phyloP scores from a whole-genome alignment of 1,140 invertebrate genomes.

The Drosophila pectinifera region DNA sequence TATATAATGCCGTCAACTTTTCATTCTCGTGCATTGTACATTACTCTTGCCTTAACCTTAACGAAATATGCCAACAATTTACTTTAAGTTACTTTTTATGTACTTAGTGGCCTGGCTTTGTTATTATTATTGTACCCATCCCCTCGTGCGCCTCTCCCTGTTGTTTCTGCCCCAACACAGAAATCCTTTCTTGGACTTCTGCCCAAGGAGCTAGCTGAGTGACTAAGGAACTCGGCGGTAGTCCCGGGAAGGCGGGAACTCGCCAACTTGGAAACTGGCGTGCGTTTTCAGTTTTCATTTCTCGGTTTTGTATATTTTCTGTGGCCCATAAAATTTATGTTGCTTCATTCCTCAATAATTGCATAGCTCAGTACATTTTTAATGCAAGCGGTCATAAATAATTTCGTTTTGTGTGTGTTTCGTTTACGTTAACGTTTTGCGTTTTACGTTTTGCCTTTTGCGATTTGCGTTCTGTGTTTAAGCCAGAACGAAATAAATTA shows the following conservation, averaged over 20 bases:
- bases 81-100: conserved; percentile 80
- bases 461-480: conserved; percentile 44
- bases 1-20: conserved; percentile 51
- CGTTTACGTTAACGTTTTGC: conserved; percentile 32
- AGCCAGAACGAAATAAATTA: conserved; percentile 71
- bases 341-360: conserved; percentile 82
- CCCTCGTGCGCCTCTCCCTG: conserved; percentile 6
- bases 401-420: conserved; percentile 73
- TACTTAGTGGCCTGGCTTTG: conserved; percentile 76
- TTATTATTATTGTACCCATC: conserved; percentile 41
- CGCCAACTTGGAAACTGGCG: conserved; percentile 33
- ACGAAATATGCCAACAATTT: conserved; percentile 82
- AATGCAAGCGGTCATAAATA: conserved; percentile 84
- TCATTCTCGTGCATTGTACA: conserved; percentile 57
- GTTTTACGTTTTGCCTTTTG: conserved; percentile 22
- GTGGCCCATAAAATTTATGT: conserved; percentile 80
- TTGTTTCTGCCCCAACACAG: conserved; percentile 46
- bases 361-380: conserved; percentile 83
- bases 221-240: conserved; percentile 13
- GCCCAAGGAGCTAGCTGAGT: conserved; percentile 42
- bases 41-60: conserved; percentile 70
- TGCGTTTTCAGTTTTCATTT: conserved; percentile 43
- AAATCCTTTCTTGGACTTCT: conserved; percentile 58
- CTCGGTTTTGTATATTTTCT: conserved; percentile 30
- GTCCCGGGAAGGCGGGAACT: background rate